phyloP scores from a whole-genome alignment of 2,113 vertebrate genomes.

The Lophochroa leadbeateri region DNA sequence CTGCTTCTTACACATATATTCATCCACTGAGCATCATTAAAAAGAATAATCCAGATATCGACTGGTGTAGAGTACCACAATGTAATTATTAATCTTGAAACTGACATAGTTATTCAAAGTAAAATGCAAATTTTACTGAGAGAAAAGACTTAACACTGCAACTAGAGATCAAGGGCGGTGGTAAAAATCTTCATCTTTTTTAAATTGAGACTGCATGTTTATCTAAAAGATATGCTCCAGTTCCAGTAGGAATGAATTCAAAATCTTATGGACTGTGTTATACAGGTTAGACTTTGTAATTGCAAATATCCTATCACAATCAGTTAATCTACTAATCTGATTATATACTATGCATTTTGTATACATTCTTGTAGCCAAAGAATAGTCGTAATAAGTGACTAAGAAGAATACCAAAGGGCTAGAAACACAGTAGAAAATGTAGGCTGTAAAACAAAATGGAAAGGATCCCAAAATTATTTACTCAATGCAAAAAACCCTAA shows the following conservation, averaged over 20 bases:
- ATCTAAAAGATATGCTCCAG: not conserved
- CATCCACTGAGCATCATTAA: not conserved
- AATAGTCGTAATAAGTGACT: not conserved
- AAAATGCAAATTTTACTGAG: not conserved
- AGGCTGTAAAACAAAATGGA: not conserved
- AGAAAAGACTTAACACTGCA: not conserved
- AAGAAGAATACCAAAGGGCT: not conserved
- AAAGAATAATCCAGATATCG: not conserved
- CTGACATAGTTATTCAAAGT: not conserved
- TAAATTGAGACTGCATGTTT: not conserved
- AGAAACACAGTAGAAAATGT: not conserved
- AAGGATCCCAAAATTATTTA: not conserved
- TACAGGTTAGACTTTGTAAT: not conserved
- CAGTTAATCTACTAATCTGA: not conserved
- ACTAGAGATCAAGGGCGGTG: not conserved
- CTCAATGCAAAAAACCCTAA: not conserved
- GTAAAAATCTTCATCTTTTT: not conserved
- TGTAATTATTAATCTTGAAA: not conserved
- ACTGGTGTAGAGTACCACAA: not conserved
- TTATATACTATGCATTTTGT: not conserved
- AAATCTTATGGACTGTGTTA: not conserved
- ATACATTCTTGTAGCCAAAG: not conserved
- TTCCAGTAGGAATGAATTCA: not conserved
- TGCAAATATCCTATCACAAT: not conserved
- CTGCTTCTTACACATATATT: not conserved